A percentile compares a stretch with the other conserved stretches of the same genome.
Conservation (phyloP, 2,113 vertebrate genomes). For the Porphyrio hochstetteri region DNA sequence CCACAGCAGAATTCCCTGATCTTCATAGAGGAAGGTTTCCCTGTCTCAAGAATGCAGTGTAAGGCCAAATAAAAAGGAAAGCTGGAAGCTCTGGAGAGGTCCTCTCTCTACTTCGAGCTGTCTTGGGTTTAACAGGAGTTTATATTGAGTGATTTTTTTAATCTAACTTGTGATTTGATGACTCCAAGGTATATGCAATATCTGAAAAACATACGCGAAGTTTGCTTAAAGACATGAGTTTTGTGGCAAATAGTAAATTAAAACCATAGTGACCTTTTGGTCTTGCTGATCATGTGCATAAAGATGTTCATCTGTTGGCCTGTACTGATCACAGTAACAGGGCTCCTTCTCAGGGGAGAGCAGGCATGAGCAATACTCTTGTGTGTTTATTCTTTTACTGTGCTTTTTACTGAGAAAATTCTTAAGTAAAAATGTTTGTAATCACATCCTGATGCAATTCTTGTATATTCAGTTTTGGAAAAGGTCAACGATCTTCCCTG, state of each 20-base stretch:
- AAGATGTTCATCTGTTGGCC: slow-evolving; percentile 80
- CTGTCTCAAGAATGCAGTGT: not conserved
- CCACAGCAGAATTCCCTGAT: not conserved
- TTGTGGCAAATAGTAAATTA: slow-evolving; percentile 80
- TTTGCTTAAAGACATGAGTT: slow-evolving; percentile 37
- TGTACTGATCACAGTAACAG: slow-evolving; percentile 72
- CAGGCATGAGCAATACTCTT: slow-evolving; percentile 51
- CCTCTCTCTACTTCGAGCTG: not conserved
- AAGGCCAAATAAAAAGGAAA: not conserved
- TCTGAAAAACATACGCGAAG: slow-evolving; percentile 35
- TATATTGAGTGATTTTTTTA: slow-evolving; percentile 1
- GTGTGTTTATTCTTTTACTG: slow-evolving; percentile 62
- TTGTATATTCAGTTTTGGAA: not conserved
- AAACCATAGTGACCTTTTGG: slow-evolving; percentile 82
- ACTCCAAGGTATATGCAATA: not conserved
- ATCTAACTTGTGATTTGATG: slow-evolving; percentile 21
- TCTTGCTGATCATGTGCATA: slow-evolving; percentile 72
- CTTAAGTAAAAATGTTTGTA: not conserved
- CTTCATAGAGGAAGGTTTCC: not conserved
- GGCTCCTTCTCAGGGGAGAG: slow-evolving; percentile 58
- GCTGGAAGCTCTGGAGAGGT: not conserved
- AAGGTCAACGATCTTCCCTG: not conserved
- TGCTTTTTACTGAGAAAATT: not conserved
- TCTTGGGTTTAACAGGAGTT: not conserved
- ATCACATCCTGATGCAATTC: not conserved